Base-by-base conservation (phyloP, 2,797 vertebrate species). In the Coendou prehensilis region DNA sequence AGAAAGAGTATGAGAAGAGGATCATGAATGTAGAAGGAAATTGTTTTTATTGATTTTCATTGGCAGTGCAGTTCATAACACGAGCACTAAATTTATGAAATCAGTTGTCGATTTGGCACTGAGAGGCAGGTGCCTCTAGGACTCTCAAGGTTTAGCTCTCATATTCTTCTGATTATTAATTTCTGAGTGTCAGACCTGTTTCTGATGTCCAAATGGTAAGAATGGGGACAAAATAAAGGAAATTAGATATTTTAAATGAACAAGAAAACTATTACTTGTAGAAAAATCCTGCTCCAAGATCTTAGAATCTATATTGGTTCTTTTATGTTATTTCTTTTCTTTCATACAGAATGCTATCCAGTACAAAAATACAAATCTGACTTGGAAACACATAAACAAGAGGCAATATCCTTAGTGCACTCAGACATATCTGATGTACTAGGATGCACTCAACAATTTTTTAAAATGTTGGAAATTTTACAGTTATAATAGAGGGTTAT, bases 11-110 rank as follows among this genome's bases (percentile, higher is more conserved):
- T 97, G 95, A 98, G 97, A 78, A 96, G 93, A 98, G 79, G 96
- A 98, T 98, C 94, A 96, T 98, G 97, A 98, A 98, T 98, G 98
- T 95, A 98, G 96, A 98, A 98, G 97, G 98, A 98, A 99, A 99
- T 99, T 98, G 97, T 99, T 99, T 99, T 98, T 99, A 99, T 99
- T 98, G 99, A 99, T 99, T 99, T 99, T 98, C 98, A 97, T 97
- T 98, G 97, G 95, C 97, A 97, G 95, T 98, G 96, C 91, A 98
- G 97, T 98, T 98, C 97, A 98, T 98, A 99, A 99, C 98, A 98
- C 79, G 95, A 97, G 96, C 96, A 97, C 98, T 98, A 98, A 97
- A 97, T 98, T 99, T 99, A 98, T 98, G 98, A 98, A 98, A 98
- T 95, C 63, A 91, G 92, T 96, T 98, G 98, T 98, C 93, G 97